Evolutionary conservation across 2,113 vertebrate genomes (phyloP).

Genomic region (Cochlearius cochlearius): DNA sequence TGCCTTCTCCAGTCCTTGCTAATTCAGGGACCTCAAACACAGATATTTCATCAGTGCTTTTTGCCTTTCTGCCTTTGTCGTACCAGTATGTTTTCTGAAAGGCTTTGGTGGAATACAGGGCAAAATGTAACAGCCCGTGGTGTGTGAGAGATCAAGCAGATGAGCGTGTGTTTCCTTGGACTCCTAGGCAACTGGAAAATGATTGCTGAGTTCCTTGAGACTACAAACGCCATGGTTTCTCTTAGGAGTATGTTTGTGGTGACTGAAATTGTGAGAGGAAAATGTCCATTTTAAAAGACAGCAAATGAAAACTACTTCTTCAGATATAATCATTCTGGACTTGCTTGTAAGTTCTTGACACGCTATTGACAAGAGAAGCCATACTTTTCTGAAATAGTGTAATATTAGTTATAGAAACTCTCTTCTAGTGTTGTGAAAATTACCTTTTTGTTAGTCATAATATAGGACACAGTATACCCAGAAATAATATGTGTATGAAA

Average conservation of each 20-base stretch:
- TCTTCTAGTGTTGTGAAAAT: not conserved
- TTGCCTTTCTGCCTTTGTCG: not conserved
- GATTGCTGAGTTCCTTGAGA: not conserved
- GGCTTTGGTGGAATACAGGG: not conserved
- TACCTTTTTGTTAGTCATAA: not conserved
- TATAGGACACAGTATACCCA: not conserved
- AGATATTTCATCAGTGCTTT: not conserved
- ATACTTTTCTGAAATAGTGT: not conserved
- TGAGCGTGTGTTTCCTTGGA: not conserved
- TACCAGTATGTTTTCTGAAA: not conserved
- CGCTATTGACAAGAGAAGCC: not conserved
- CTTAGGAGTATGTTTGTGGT: not conserved
- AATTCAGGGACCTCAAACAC: not conserved
- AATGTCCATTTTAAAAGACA: not conserved
- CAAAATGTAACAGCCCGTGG: not conserved
- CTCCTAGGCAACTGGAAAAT: not conserved
- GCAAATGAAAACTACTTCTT: not conserved
- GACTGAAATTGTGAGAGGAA: not conserved
- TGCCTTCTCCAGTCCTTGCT: not conserved
- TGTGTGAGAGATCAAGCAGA: not conserved
- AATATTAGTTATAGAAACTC: not conserved
- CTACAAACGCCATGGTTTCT: not conserved
- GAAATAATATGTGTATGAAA: not conserved
- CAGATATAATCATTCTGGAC: not conserved
- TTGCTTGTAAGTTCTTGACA: not conserved